Percentiles rank a stretch among this genome's conserved stretches.
Evolutionary conservation across 2,113 vertebrate species (phyloP).

Genomic region (Parotia lawesii): DNA sequence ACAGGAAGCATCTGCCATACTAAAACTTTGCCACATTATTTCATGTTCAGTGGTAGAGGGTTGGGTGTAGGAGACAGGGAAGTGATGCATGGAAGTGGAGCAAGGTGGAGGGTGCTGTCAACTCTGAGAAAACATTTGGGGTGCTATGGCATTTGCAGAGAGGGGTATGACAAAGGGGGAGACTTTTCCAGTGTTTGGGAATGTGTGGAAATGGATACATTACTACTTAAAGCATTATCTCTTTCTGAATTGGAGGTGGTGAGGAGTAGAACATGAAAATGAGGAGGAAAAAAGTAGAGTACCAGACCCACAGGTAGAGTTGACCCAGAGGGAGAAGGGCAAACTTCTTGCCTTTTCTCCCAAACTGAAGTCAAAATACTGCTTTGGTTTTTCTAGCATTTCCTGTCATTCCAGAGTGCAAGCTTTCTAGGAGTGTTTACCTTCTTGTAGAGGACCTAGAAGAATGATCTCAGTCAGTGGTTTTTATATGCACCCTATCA

Average conservation of each 20-base stretch:
- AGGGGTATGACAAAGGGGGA: background rate
- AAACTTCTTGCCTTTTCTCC: background rate
- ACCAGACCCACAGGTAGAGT: too few species aligned
- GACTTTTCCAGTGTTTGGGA: background rate
- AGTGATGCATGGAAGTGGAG: background rate
- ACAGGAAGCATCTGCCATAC: background rate
- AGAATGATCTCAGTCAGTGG: background rate
- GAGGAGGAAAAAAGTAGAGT: background rate
- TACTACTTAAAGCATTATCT: background rate
- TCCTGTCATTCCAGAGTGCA: background rate
- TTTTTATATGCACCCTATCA: background rate
- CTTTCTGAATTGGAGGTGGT: background rate
- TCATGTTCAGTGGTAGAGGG: background rate
- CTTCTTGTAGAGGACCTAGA: background rate
- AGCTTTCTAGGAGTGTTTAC: background rate
- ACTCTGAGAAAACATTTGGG: background rate
- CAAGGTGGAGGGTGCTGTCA: background rate
- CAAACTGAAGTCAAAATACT: background rate
- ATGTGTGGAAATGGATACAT: background rate
- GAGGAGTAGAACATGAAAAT: background rate
- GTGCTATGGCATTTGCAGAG: background rate
- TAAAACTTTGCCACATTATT: background rate
- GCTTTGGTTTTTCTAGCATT: background rate
- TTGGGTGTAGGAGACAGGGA: background rate
- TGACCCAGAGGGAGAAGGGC: background rate